Percentiles rank a stretch among this genome's conserved stretches.
These are phyloP conservation scores for Meandrusa payeni DNA, from an alignment of 2,888 invertebrate genomes.

Conservation along the genomic window DNA sequence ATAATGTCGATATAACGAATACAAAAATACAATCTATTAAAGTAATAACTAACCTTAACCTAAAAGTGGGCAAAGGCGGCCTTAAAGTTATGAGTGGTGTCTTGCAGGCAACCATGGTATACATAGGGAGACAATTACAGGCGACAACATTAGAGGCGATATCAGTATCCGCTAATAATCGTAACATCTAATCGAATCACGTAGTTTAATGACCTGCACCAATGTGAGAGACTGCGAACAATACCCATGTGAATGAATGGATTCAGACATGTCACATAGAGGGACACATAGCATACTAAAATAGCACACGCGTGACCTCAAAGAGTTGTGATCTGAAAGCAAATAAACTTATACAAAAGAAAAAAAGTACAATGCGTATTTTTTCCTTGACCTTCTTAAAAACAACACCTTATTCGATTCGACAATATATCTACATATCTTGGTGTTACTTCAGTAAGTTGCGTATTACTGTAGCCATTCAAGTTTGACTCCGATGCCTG, in stretches of 20 bases:
- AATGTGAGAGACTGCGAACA: slow-evolving; percentile 14
- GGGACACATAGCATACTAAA: slow-evolving; percentile 9
- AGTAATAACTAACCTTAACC: too few species aligned
- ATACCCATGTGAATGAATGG: slow-evolving; percentile 21
- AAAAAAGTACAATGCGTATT: not conserved
- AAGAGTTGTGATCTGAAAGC: slow-evolving; percentile 19
- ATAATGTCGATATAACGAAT: too few species aligned
- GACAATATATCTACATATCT: too few species aligned
- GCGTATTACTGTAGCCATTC: too few species aligned
- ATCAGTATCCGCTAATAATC: not conserved
- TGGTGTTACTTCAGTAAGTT: too few species aligned
- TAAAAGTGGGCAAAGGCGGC: too few species aligned
- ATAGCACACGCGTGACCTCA: not conserved
- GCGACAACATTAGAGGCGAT: not conserved
- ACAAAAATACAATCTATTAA: too few species aligned
- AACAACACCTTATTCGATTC: too few species aligned
- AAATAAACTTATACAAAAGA: slow-evolving; percentile 1
- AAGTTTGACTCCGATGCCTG: too few species aligned
- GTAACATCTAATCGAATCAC: slow-evolving; percentile 16
- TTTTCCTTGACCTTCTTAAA: slow-evolving; percentile 13
- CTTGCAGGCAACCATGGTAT: too few species aligned
- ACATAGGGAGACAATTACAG: too few species aligned
- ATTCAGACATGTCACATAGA: slow-evolving; percentile 13
- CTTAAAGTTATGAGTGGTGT: too few species aligned
- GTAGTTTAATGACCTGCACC: slow-evolving; percentile 20